phyloP scores from a whole-genome alignment of 2,113 vertebrate species.

The Terrapene triunguis region DNA sequence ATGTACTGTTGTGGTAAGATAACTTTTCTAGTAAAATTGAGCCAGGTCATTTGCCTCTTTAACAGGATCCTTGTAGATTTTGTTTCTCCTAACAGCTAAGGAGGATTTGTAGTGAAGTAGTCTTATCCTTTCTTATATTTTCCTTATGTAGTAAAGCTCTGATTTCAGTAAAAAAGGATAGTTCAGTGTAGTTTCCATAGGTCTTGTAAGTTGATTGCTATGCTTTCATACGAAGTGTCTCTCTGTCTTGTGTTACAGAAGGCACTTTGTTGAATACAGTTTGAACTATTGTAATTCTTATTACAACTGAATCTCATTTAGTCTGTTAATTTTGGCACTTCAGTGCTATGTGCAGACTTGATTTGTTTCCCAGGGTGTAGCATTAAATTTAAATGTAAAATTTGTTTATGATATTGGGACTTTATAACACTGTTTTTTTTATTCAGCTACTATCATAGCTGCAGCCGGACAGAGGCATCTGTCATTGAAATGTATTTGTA shows the following conservation, averaged over 20 bases:
- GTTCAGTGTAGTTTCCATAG: not conserved
- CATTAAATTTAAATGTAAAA: not conserved
- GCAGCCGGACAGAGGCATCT: not conserved
- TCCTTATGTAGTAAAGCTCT: not conserved
- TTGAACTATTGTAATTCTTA: not conserved
- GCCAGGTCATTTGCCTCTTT: not conserved
- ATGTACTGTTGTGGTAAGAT: not conserved
- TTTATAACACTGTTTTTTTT: not conserved
- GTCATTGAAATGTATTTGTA: not conserved
- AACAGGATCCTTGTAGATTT: not conserved
- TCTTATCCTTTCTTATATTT: not conserved
- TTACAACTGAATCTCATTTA: not conserved
- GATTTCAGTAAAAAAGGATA: not conserved
- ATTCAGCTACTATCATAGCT: not conserved
- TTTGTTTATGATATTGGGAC: not conserved
- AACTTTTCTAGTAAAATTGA: not conserved
- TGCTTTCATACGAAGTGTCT: not conserved
- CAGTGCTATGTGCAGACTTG: not conserved
- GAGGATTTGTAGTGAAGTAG: not conserved
- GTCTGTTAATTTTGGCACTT: not conserved
- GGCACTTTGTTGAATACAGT: not conserved
- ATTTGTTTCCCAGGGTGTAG: not conserved
- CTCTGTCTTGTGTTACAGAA: not conserved
- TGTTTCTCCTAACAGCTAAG: not conserved
- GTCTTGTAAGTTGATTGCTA: not conserved